Evolutionary conservation across 2,797 vertebrate genomes (phyloP).

Genomic region (Hydrophis major): DNA sequence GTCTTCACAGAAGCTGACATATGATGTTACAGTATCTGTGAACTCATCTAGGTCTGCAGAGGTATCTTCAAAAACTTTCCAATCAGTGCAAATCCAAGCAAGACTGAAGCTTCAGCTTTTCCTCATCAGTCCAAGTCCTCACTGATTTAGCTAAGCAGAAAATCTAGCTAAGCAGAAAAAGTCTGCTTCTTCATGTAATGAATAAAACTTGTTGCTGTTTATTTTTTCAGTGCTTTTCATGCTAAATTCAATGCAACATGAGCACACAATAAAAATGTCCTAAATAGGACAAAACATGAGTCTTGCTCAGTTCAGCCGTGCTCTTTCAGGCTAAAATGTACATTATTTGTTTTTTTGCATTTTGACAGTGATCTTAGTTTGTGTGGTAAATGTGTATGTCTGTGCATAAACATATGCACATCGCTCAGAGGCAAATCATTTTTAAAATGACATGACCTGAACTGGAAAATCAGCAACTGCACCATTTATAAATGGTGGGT

Average conservation of each 20-base stretch:
- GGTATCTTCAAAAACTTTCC: too few relatives aligned
- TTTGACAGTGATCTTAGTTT: constrained; percentile 47
- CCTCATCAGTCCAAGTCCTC: too few relatives aligned
- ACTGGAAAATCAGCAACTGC: background rate
- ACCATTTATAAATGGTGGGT: constrained; percentile 4
- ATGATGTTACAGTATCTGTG: too few relatives aligned
- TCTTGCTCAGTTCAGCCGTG: constrained; percentile 2
- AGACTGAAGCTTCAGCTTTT: too few relatives aligned
- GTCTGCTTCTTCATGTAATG: background rate
- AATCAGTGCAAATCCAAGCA: too few relatives aligned
- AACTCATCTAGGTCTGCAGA: too few relatives aligned
- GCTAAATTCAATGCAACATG: constrained; percentile 43
- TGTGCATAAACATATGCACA: constrained; percentile 26
- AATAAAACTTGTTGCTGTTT: constrained; percentile 32
- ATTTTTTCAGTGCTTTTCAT: constrained; percentile 11
- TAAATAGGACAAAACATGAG: constrained; percentile 63
- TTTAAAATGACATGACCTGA: constrained; percentile 27
- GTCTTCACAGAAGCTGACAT: too few relatives aligned
- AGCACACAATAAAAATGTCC: constrained; percentile 51
- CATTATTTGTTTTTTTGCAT: constrained; percentile 25
- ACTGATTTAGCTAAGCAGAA: too few relatives aligned
- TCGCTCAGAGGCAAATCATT: constrained; percentile 27
- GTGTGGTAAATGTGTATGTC: background rate
- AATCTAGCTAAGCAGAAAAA: background rate
- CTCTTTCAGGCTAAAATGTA: constrained; percentile 44